Evolutionary conservation across 1,140 invertebrate species (phyloP), one percentile per base, ranked within the genome.

Genomic region (Adelges cooleyi): DNA sequence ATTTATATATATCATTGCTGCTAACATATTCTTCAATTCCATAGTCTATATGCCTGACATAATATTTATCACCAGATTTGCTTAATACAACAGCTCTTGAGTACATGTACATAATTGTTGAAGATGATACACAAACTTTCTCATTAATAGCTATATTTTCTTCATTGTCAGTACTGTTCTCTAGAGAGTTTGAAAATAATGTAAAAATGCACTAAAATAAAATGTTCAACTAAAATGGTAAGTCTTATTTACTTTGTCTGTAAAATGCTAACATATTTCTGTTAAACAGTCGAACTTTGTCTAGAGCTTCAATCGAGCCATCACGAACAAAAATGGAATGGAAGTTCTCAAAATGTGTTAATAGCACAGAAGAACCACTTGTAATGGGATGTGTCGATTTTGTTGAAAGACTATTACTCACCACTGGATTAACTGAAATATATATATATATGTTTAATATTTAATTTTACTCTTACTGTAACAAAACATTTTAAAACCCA

Each of bases 281-380:
- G 33, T 44, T 46, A 18, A 62, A 62, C 46, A 8, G 1, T 29
- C 20, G 27, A 22, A 62, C 44, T 1, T 22, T 48, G 1, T 62
- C 40, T 29, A 62, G 20, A 18, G 20, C 17, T 18, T 59, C 38
- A 44, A 42, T 25, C 10, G 56, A 46, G 15, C 40, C 42, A 33
- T 62, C 13, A 15, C 56, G 56, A 2, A 62, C 9, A 62, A 20
- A 62, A 46, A 62, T 62, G 22, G 22, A 62, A 48, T 62, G 27
- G 9, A 62, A 62, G 18, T 29, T 62, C 20, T 62, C 40, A 62
- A 62, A 62, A 48, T 62, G 6, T 4, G 56, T 62, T 46, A 62
- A 46, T 10, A 20, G 44, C 20, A 62, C 56, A 29, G 6, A 9
- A 10, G 56, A 48, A 18, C 56, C 56, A 22, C n/a, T 62, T 8